A percentile compares a stretch with the other conserved stretches of the same genome.
Conservation (phyloP, 1,140 invertebrate genomes). For the Sycobia sp. region DNA sequence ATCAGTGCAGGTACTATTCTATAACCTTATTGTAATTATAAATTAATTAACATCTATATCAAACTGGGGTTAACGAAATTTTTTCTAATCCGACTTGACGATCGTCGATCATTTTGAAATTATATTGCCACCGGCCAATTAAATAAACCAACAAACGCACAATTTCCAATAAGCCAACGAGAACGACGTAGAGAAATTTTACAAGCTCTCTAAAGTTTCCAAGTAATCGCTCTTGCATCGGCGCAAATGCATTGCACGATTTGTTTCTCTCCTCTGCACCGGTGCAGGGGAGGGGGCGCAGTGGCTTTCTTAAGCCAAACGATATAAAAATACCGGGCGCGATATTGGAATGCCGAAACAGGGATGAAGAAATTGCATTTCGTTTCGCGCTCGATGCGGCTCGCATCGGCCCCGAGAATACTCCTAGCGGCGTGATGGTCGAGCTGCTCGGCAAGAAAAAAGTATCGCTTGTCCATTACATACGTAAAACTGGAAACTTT, state of each 20-base stretch:
- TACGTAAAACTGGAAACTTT: slow-evolving; percentile 2
- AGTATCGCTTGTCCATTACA: slow-evolving; percentile 22
- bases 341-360: not conserved
- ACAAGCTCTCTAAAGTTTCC: slow-evolving; percentile 1
- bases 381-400: slow-evolving; percentile 1
- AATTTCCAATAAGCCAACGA: no score
- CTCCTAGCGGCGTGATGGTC: not conserved
- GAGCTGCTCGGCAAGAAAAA: slow-evolving; percentile 4
- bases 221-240: slow-evolving; percentile 6
- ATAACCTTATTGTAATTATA: no score
- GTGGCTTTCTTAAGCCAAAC: no score
- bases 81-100: no score
- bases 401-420: not conserved
- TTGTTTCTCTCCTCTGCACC: no score
- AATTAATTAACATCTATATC: no score
- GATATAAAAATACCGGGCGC: slow-evolving; percentile 14
- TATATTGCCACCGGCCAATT: no score
- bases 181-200: slow-evolving; percentile 15
- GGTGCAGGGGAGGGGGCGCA: no score
- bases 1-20: no score
- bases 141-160: no score
- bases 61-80: no score
- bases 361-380: slow-evolving; percentile 24
- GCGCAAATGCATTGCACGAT: slow-evolving; percentile 1
- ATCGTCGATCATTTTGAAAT: no score